A percentile compares a stretch with the other conserved stretches of the same genome.
Conservation (phyloP, 37 sponge, comb jelly and placozoan genomes). For the Beroe forskalii region DNA sequence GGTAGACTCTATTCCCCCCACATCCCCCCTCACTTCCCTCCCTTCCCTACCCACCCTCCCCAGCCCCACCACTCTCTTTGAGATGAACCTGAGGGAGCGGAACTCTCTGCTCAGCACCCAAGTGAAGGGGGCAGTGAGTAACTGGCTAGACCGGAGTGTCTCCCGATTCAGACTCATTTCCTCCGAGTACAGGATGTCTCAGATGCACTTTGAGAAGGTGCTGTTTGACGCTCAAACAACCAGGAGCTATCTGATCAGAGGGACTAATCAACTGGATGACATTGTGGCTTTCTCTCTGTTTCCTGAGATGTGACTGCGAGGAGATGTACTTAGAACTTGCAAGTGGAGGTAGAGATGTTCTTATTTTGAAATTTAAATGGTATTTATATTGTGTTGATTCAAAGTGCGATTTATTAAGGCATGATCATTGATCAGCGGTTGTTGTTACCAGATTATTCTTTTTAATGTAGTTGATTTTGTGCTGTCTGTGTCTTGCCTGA, state of each 20-base stretch:
- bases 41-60: not conserved
- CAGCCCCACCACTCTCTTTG: conserved; percentile 7
- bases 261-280: not conserved
- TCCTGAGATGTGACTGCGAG: not conserved
- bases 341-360: no score
- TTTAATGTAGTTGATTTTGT: no score
- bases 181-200: not conserved
- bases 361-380: no score
- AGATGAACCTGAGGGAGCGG: conserved; percentile 12
- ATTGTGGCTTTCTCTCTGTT: not conserved
- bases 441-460: no score
- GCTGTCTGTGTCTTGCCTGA: no score
- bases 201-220: not conserved
- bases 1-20: not conserved
- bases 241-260: not conserved
- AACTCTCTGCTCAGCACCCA: not conserved
- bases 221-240: not conserved
- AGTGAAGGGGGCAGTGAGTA: not conserved
- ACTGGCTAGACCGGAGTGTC: not conserved
- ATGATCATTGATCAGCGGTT: no score
- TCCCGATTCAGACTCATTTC: not conserved
- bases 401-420: no score
- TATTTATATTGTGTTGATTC: no score
- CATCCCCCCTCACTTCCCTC: not conserved
- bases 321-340: no score